Percentiles rank a stretch among this genome's conserved stretches.
phyloP scores from a whole-genome alignment of 2,797 vertebrate genomes.

The Danio kyathit region DNA sequence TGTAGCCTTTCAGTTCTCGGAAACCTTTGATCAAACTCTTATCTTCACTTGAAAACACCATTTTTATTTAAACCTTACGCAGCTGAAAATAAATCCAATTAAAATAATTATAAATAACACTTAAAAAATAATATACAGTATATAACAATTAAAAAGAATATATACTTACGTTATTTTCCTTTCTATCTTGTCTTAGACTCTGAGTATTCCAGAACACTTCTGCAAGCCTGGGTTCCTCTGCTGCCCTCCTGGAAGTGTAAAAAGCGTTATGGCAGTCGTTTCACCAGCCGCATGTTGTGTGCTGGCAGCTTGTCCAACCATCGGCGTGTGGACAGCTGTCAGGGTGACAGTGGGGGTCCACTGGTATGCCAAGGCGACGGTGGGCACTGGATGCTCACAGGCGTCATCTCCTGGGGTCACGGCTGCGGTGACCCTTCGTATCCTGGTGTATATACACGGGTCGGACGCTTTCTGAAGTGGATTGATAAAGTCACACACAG shows the following conservation, averaged over 20 bases:
- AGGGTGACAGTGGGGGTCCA: constrained; percentile 89
- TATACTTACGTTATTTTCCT: neutral
- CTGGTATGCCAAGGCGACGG: constrained; percentile 84
- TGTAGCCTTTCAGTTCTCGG: too few relatives aligned
- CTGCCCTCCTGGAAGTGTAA: constrained; percentile 83
- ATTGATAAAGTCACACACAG: constrained; percentile 82
- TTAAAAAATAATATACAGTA: too few relatives aligned
- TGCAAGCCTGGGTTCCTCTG: constrained; percentile 86
- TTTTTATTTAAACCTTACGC: too few relatives aligned
- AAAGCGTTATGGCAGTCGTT: constrained; percentile 81
- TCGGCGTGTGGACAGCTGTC: constrained; percentile 88
- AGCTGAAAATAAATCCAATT: too few relatives aligned
- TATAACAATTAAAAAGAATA: too few relatives aligned
- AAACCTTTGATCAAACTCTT: too few relatives aligned
- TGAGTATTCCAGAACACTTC: constrained; percentile 86
- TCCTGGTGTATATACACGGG: constrained; percentile 88
- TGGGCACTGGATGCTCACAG: constrained; percentile 86
- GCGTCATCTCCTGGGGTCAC: constrained; percentile 90
- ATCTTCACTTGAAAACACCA: too few relatives aligned
- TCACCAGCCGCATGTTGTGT: constrained; percentile 89
- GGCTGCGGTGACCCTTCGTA: constrained; percentile 87
- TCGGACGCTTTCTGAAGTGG: constrained; percentile 87
- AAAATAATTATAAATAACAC: too few relatives aligned
- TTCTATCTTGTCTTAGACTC: constrained; percentile 77
- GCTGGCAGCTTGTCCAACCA: constrained; percentile 86